Conservation (phyloP, 37 sponge, comb jelly and placozoan genomes). For the Ephydatia muelleri region DNA sequence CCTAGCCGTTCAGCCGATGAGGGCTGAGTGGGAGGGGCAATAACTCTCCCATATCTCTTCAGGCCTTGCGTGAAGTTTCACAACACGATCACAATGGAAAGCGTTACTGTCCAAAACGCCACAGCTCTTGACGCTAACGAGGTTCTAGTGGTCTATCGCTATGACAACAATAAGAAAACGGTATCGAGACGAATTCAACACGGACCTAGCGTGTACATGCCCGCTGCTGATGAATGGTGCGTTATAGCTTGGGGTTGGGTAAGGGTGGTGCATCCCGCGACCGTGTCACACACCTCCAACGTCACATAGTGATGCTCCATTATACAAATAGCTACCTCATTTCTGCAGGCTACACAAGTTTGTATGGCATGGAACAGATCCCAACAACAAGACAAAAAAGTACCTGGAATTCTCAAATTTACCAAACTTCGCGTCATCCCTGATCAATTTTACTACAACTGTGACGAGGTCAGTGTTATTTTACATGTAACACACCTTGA, state of each 20-base stretch:
- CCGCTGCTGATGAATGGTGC: constrained; percentile 85
- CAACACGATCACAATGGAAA: constrained; percentile 52
- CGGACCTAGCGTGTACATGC: constrained; percentile 87
- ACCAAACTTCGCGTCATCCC: constrained; percentile 89
- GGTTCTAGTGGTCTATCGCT: constrained; percentile 86
- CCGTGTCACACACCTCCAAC: too few species aligned
- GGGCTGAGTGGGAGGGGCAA: too few species aligned
- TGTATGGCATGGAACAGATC: constrained; percentile 90
- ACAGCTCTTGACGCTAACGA: constrained; percentile 85
- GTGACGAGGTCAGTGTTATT: constrained; percentile 57
- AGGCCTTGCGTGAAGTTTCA: constrained; percentile 72
- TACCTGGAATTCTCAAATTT: constrained; percentile 73
- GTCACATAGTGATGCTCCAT: not conserved
- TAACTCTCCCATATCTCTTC: not conserved
- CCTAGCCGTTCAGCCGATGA: too few species aligned
- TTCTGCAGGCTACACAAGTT: constrained; percentile 76
- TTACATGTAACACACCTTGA: not conserved
- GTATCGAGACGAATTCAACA: constrained; percentile 66
- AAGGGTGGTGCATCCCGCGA: too few species aligned
- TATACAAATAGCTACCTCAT: not conserved
- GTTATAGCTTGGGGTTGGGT: not conserved
- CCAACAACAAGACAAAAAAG: constrained; percentile 83
- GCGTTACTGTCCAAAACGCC: constrained; percentile 40
- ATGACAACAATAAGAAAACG: constrained; percentile 43
- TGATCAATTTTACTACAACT: constrained; percentile 93